Conservation (phyloP, 2,888 invertebrate species). For the Maniola hyperantus region DNA sequence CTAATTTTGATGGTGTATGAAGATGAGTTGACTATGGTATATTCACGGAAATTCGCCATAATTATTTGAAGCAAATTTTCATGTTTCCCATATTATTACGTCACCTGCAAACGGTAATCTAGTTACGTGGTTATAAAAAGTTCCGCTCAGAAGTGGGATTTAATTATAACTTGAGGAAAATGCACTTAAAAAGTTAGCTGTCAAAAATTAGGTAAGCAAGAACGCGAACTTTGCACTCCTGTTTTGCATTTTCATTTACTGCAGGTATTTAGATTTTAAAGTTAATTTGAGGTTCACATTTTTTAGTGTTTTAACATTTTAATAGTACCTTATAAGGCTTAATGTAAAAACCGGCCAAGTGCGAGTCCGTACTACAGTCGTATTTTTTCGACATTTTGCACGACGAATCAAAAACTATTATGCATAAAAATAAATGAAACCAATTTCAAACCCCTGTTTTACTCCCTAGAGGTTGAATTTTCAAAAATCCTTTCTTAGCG, state of each 20-base stretch:
- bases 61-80: too few species aligned
- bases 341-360: too few species aligned
- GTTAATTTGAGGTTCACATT: not conserved
- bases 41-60: too few species aligned
- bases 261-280: not conserved
- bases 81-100: not conserved
- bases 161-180: conserved; percentile 15
- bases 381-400: too few species aligned
- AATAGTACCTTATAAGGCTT: not conserved
- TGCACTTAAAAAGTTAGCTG: conserved; percentile 20
- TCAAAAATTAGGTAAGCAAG: conserved; percentile 20
- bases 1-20: too few species aligned
- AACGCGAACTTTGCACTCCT: conserved; percentile 10
- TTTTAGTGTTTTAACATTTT: not conserved
- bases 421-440: too few species aligned
- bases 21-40: too few species aligned
- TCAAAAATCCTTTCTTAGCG: too few species aligned
- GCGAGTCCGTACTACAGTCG: too few species aligned
- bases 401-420: too few species aligned
- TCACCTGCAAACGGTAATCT: not conserved
- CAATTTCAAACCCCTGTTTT: too few species aligned
- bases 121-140: conserved; percentile 1
- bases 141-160: conserved; percentile 8
- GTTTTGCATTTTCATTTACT: conserved; percentile 16
- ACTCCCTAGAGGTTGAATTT: too few species aligned